A percentile compares a stretch with the other conserved stretches of the same genome.
Evolutionary conservation across 2,113 vertebrate species (phyloP).

Genomic region (Atherinomorus stipes): DNA sequence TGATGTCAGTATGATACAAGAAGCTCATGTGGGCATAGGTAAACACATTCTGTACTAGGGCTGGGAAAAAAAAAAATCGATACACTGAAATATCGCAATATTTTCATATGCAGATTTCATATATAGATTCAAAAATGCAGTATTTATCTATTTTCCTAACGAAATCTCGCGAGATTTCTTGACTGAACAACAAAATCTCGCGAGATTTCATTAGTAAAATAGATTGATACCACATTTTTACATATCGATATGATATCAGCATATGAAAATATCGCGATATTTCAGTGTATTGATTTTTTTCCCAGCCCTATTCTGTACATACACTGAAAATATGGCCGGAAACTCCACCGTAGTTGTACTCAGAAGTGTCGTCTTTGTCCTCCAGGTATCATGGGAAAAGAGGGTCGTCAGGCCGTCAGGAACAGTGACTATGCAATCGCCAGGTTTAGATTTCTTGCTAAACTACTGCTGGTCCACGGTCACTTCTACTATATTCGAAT

Average conservation of each 20-base stretch:
- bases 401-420: constrained; percentile 97
- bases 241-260: too few species aligned
- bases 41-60: constrained; percentile 57
- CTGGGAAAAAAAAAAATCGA: too few species aligned
- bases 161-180: too few species aligned
- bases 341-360: not conserved
- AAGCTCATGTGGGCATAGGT: constrained; percentile 98
- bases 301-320: not conserved
- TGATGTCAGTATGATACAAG: constrained; percentile 99
- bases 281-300: too few species aligned
- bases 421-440: constrained; percentile 99
- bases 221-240: too few species aligned
- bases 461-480: constrained; percentile 97
- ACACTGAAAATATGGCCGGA: not conserved
- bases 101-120: too few species aligned
- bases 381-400: constrained; percentile 98
- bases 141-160: too few species aligned
- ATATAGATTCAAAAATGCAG: too few species aligned
- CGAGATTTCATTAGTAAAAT: too few species aligned
- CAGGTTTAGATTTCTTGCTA: constrained; percentile 96
- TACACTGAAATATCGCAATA: too few species aligned
- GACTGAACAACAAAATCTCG: too few species aligned
- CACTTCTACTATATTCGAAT: constrained; percentile 99
- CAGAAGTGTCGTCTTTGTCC: not conserved
- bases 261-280: too few species aligned